These are phyloP conservation scores for Melieria crassipennis DNA, from an alignment of 2,888 invertebrate genomes.

Conservation along the genomic window DNA sequence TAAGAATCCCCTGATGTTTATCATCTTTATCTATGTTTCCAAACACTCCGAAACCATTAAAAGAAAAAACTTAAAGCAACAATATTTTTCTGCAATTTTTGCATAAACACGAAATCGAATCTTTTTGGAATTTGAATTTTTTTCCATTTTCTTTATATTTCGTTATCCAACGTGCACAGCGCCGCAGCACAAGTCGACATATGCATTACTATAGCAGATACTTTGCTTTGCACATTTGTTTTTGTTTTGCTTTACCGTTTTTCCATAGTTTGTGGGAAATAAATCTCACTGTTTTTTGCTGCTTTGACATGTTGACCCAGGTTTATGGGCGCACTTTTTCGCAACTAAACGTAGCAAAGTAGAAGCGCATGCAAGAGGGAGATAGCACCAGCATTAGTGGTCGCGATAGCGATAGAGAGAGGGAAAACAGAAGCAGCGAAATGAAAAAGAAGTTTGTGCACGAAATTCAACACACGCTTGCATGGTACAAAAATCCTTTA, in stretches of 20 bases:
- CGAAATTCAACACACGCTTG: constrained; percentile 5
- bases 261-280: background rate
- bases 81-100: too few species aligned
- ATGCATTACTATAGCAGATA: background rate
- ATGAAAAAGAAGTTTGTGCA: constrained; percentile 6
- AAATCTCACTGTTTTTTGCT: constrained; percentile 25
- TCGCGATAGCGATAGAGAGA: background rate
- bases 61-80: too few species aligned
- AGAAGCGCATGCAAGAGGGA: background rate
- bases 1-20: too few species aligned
- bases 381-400: too few species aligned
- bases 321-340: background rate
- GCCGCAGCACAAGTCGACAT: background rate
- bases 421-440: background rate
- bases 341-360: background rate
- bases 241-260: background rate
- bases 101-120: too few species aligned
- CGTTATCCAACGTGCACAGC: background rate
- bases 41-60: too few species aligned
- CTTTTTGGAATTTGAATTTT: background rate
- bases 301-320: constrained; percentile 22
- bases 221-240: background rate
- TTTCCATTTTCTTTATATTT: background rate
- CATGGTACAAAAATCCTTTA: background rate
- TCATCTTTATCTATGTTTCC: too few species aligned